Evolutionary conservation across 1,140 invertebrate genomes (phyloP).

Genomic region (Goniozus legneri): DNA sequence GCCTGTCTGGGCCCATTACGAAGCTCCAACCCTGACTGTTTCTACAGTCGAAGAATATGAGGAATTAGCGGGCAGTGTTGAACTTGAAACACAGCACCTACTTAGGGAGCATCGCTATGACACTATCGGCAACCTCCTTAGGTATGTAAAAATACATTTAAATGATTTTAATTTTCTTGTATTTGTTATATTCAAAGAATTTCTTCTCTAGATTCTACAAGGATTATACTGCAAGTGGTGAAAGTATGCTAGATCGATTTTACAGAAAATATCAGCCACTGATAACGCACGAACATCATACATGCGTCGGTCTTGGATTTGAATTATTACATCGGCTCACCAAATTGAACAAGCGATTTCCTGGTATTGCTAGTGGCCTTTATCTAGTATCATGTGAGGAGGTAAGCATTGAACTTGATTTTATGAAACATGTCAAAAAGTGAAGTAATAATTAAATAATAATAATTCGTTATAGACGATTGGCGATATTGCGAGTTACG

Average conservation of each 20-base stretch:
- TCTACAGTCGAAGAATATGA: constrained; percentile 70
- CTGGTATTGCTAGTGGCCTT: constrained; percentile 63
- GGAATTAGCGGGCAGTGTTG: constrained; percentile 71
- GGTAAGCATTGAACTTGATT: constrained; percentile 49
- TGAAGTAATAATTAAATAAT: background rate
- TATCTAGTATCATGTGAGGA: constrained; percentile 87
- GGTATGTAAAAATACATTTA: constrained; percentile 35
- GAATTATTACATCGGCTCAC: constrained; percentile 67
- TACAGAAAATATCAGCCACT: constrained; percentile 72
- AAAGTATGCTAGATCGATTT: constrained; percentile 63
- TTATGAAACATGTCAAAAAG: background rate
- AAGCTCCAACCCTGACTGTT: constrained; percentile 55
- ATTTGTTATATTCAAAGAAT: constrained; percentile 7
- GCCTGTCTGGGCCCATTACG: constrained; percentile 53
- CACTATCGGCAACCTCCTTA: constrained; percentile 79
- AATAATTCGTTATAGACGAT: constrained; percentile 52
- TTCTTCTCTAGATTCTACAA: constrained; percentile 75
- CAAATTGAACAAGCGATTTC: constrained; percentile 58
- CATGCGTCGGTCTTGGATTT: constrained; percentile 82
- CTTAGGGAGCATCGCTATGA: constrained; percentile 79
- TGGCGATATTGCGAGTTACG: constrained; percentile 64
- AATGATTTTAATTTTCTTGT: too few species aligned
- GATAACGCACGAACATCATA: constrained; percentile 75
- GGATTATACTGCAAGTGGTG: constrained; percentile 63
- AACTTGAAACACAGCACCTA: constrained; percentile 71